Conservation (phyloP, 2,888 invertebrate genomes). For the Cartodere bifasciata region DNA sequence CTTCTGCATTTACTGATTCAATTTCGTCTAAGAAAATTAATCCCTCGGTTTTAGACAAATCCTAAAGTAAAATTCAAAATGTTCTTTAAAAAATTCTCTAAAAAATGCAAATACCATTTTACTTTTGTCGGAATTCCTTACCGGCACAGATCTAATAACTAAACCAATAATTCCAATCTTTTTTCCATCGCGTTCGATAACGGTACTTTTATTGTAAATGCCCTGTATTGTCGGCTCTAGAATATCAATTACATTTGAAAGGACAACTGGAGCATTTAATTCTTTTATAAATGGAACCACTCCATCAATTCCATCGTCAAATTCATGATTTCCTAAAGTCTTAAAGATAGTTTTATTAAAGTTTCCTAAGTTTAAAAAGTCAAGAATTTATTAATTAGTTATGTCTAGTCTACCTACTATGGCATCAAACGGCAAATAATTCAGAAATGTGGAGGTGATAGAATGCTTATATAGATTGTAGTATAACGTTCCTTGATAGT, state of each 20-base stretch:
- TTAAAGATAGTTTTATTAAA: slow-evolving; percentile 26
- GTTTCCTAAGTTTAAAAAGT: not conserved
- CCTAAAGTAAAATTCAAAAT: slow-evolving; percentile 34
- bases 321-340: slow-evolving; percentile 81
- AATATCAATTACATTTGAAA: slow-evolving; percentile 60
- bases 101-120: not conserved
- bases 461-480: slow-evolving; percentile 60
- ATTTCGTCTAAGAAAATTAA: slow-evolving; percentile 59
- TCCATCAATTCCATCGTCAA: slow-evolving; percentile 62
- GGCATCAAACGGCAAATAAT: slow-evolving; percentile 58
- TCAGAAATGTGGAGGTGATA: slow-evolving; percentile 59
- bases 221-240: slow-evolving; percentile 52
- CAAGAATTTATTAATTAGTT: not conserved
- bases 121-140: slow-evolving; percentile 26
- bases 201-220: slow-evolving; percentile 48
- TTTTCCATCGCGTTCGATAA: slow-evolving; percentile 47
- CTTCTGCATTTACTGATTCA: slow-evolving; percentile 52
- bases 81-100: not conserved
- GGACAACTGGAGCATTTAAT: slow-evolving; percentile 53
- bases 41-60: slow-evolving; percentile 50
- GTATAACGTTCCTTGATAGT: slow-evolving; percentile 74
- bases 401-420: slow-evolving; percentile 42
- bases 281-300: slow-evolving; percentile 55
- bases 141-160: slow-evolving; percentile 52
- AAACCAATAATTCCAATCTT: slow-evolving; percentile 73